Evolutionary conservation across 2,797 vertebrate genomes (phyloP), one percentile per base, ranked within the genome.

Genomic region (Sciurus vulgaris): DNA sequence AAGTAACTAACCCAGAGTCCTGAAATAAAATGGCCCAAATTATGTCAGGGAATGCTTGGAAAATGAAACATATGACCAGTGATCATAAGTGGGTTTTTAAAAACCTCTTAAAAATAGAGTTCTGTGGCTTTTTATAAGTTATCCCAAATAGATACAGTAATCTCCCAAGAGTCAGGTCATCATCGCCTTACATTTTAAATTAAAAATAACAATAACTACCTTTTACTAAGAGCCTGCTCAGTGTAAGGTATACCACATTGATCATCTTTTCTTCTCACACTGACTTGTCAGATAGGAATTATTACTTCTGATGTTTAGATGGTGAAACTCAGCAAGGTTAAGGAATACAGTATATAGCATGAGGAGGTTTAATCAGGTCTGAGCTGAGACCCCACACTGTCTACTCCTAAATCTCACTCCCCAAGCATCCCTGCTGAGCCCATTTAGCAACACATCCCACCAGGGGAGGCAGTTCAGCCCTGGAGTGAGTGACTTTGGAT

Each of bases 11-110:
- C 17, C 28, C 30, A 70, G 1, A 2, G n/a, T 92, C 63, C 38
- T 85, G 15, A 96, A 96, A 92, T 79, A 95, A 94, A 78, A 65
- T 95, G 77, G 35, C 69, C 86, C 59, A 76, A 76, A 89, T 92
- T 95, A 88, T 92, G 47, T 89, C 73, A 63, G 24, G 67, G 76
- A 67, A 26, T 86, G 82, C 86, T 77, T 95, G 33, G 47, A 87
- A 96, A 97, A 87, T 74, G 18, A 65, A 89, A 38, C 83, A n/a
- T 72, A 41, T 79, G 51, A 69, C 54, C 33, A 78, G 65, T 90
- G 35, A 85, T 90, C 30, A 81, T 74, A 88, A 54, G 47, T 54
- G 28, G 70, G 47, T 67, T 89, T 91, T 47, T 12, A 22, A 47
- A 86, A 61, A 63, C 69, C n/a, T 95, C 47, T 91, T 87, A 76